Conservation (phyloP, 2,888 invertebrate genomes). For the Nemotelus nigrinus region DNA sequence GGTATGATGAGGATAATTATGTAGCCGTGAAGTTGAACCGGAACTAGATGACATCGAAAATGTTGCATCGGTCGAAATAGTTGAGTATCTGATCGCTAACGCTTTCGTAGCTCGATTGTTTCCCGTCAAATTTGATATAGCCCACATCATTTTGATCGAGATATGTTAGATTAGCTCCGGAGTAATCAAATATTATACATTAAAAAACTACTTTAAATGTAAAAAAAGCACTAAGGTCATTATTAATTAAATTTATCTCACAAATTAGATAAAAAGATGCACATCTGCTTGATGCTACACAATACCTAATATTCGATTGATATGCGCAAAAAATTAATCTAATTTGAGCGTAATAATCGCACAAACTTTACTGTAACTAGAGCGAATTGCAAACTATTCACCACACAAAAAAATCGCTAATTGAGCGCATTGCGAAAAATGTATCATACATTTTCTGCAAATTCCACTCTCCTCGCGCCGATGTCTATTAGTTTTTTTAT, state of each 20-base stretch:
- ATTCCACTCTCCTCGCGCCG: too few relatives aligned
- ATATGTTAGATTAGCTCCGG: neutral
- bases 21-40: conserved; percentile 40
- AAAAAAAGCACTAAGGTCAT: neutral
- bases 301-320: too few relatives aligned
- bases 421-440: conserved; percentile 24
- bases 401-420: neutral
- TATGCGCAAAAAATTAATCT: too few relatives aligned
- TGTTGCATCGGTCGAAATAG: conserved; percentile 60
- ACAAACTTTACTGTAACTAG: conserved; percentile 25
- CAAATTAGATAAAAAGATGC: too few relatives aligned
- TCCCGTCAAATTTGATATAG: conserved; percentile 63
- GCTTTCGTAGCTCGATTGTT: conserved; percentile 64
- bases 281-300: too few relatives aligned
- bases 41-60: conserved; percentile 46
- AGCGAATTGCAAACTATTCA: conserved; percentile 32
- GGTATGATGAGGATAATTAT: conserved; percentile 36
- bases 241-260: too few relatives aligned
- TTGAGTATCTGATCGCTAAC: conserved; percentile 62
- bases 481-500: too few relatives aligned
- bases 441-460: too few relatives aligned
- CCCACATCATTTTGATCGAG: conserved; percentile 61
- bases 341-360: neutral
- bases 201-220: neutral
- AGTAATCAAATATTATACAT: neutral